Evolutionary conservation across 2,113 vertebrate genomes (phyloP).

Genomic region (Ceyx margarethae): DNA sequence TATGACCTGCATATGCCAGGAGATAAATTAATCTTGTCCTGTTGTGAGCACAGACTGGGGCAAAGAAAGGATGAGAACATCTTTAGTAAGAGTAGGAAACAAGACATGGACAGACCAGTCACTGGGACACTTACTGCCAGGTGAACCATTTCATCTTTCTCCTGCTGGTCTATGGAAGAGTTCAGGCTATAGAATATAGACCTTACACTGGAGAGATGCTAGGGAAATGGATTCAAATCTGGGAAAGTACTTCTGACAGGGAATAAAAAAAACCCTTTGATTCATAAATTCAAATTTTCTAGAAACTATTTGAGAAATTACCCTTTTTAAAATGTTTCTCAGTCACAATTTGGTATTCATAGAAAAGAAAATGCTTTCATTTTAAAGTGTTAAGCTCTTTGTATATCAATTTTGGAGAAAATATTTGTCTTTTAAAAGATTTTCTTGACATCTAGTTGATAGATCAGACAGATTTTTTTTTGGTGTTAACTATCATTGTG

Average conservation of each 20-base stretch:
- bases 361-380: not conserved
- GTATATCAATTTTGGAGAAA: not conserved
- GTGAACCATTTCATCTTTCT: not conserved
- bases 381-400: not conserved
- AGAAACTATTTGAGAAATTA: not conserved
- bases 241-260: not conserved
- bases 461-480: not conserved
- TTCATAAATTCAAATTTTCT: not conserved
- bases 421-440: not conserved
- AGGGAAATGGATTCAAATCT: not conserved
- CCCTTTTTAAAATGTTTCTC: rapidly evolving
- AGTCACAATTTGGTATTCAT: not conserved
- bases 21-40: not conserved
- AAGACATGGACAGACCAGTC: not conserved
- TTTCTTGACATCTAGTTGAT: not conserved
- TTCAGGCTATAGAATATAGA: not conserved
- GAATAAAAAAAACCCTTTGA: not conserved
- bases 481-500: not conserved
- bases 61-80: not conserved
- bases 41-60: not conserved
- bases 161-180: not conserved
- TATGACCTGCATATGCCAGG: not conserved
- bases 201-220: not conserved
- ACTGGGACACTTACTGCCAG: no score
- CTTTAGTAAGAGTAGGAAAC: not conserved